Base-by-base conservation (phyloP, 2,888 invertebrate species). In the Belgica antarctica region DNA sequence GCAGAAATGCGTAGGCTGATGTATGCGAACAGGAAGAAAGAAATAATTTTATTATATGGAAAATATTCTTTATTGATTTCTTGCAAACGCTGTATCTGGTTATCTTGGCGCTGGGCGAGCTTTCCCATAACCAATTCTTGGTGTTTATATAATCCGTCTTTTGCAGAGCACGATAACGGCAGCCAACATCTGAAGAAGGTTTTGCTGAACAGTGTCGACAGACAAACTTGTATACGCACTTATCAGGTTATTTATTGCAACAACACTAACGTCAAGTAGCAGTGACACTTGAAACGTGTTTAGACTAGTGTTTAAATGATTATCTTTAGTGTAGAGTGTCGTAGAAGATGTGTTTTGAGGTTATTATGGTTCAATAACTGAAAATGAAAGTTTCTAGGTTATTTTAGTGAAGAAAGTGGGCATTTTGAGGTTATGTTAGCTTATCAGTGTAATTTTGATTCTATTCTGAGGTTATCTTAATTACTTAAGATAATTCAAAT, bases 151-250 rank as follows among this genome's bases (percentile, higher is more conserved):
- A 41, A 41, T 41, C 41, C 41, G 41, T 22, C 62, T 28, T n/a
- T 62, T 73, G 65, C 46, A 75, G 77, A 73, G 24, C 70, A 73
- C 19, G 62, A 70, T 2, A 72, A 71, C 1, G 77, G 78, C 2
- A 81, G 78, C 71, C 73, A 75, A 12, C 73, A 76, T 15, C 73
- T 81, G 25, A 77, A 79, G 77, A 81, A 81, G 74, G 81, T 81
- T 0, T 75, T 75, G 22, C 72, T 81, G 19, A 73, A 76, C 71
- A 74, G 78, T 24, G 74, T 80, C 1, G 63, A 75, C 0, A 72
- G 74, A 2, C 71, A 74, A 0, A 71, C 73, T 1, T 81, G 81
- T 71, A 72, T 74, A 36, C 73, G 74, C 10, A 72, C 72, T 31
- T 77, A 71, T 52, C 61, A 69, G 47, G 71, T 71, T 47, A 61